Conservation (phyloP, 2,888 invertebrate genomes). For the Alsophila aescularia region DNA sequence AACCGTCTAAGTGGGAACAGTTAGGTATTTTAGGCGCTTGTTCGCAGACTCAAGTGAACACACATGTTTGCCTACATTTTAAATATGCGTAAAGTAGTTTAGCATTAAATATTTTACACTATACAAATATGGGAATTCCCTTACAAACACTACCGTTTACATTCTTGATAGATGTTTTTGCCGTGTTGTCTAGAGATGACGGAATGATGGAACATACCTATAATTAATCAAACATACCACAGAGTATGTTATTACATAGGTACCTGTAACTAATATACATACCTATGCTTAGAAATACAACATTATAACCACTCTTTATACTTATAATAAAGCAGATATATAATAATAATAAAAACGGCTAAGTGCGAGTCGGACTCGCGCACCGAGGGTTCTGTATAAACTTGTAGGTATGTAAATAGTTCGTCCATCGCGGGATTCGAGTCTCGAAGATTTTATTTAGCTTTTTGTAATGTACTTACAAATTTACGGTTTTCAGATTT, state of each 20-base stretch:
- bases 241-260: background rate
- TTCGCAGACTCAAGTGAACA: conserved; percentile 10
- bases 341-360: too few relatives aligned
- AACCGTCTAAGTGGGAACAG: conserved; percentile 12
- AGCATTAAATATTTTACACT: conserved; percentile 36
- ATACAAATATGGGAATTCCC: conserved; percentile 42
- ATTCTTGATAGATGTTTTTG: conserved; percentile 23
- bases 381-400: too few relatives aligned
- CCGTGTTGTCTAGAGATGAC: background rate
- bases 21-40: conserved; percentile 14
- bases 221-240: background rate
- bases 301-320: too few relatives aligned
- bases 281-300: too few relatives aligned
- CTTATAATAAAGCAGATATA: too few relatives aligned
- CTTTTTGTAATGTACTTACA: too few relatives aligned
- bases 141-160: conserved; percentile 38
- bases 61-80: conserved; percentile 13
- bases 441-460: too few relatives aligned
- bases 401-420: too few relatives aligned
- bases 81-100: conserved; percentile 22
- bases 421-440: too few relatives aligned
- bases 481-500: too few relatives aligned
- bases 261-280: background rate
- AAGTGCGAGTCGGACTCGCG: too few relatives aligned
- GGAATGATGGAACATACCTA: background rate